Conservation (phyloP, 92 coral and sea anemone species). For the Parazoanthus darwini region DNA sequence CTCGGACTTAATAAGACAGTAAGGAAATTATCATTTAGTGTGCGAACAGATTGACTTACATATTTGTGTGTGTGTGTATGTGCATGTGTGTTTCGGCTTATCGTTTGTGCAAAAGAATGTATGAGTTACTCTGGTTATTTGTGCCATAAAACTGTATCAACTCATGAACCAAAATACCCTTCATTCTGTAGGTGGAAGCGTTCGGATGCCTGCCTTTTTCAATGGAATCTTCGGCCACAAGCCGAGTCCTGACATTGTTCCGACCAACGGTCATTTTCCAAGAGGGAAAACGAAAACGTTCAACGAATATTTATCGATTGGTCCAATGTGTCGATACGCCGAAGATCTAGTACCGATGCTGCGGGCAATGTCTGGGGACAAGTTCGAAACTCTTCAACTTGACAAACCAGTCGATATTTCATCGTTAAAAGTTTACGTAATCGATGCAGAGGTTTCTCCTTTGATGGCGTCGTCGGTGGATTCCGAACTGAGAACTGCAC, state of each 20-base stretch:
- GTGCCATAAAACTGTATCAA: too few relatives aligned
- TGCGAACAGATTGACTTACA: too few relatives aligned
- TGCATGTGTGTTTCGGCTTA: too few relatives aligned
- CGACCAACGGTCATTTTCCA: slow-evolving; percentile 82
- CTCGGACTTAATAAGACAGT: too few relatives aligned
- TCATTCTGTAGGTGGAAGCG: slow-evolving; percentile 69
- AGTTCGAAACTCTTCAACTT: slow-evolving; percentile 54
- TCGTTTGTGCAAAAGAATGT: too few relatives aligned
- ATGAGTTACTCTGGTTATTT: too few relatives aligned
- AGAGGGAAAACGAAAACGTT: slow-evolving; percentile 66
- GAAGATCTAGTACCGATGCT: slow-evolving; percentile 72
- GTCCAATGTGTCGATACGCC: slow-evolving; percentile 85
- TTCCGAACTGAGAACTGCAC: slow-evolving; percentile 51
- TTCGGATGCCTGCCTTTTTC: slow-evolving; percentile 86
- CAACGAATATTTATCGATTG: slow-evolving; percentile 79
- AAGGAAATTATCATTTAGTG: too few relatives aligned
- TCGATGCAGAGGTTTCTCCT: slow-evolving; percentile 60
- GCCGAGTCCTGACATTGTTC: slow-evolving; percentile 81
- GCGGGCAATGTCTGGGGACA: slow-evolving; percentile 75
- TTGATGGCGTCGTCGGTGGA: slow-evolving; percentile 66
- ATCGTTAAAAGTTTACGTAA: slow-evolving; percentile 64
- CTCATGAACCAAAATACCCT: neutral
- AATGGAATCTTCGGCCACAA: slow-evolving; percentile 88
- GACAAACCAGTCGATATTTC: slow-evolving; percentile 71
- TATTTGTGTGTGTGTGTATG: too few relatives aligned